These are phyloP conservation scores for Pinctada fucata DNA, from an alignment of 2,888 invertebrate genomes.

Conservation along the genomic window DNA sequence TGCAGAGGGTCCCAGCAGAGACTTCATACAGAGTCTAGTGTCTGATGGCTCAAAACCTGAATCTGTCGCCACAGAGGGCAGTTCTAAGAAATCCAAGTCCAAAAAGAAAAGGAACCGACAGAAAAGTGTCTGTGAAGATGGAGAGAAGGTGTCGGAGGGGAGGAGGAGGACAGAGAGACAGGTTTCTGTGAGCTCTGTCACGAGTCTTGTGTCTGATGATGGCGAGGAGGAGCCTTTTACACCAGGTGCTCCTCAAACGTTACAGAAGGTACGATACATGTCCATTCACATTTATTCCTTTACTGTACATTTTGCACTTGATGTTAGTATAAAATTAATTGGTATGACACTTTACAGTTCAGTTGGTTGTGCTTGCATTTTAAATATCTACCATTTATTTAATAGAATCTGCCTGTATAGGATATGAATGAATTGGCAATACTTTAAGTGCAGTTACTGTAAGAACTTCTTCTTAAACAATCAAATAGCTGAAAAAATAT, in stretches of 20 bases:
- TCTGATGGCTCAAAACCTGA: slow-evolving; percentile 36
- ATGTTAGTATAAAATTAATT: too few relatives aligned
- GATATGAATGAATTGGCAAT: too few relatives aligned
- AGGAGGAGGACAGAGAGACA: slow-evolving; percentile 48
- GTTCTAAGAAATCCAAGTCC: slow-evolving; percentile 53
- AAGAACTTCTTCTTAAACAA: too few relatives aligned
- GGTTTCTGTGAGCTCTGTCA: slow-evolving; percentile 64
- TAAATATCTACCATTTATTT: too few relatives aligned
- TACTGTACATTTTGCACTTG: too few relatives aligned
- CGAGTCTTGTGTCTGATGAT: slow-evolving; percentile 60
- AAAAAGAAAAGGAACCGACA: slow-evolving; percentile 59
- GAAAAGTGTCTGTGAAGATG: slow-evolving; percentile 59
- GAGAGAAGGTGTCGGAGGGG: slow-evolving; percentile 36
- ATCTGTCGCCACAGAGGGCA: slow-evolving; percentile 26
- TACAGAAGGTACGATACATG: too few relatives aligned
- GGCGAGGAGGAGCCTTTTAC: slow-evolving; percentile 26
- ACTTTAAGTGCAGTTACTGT: too few relatives aligned
- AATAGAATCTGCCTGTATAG: too few relatives aligned
- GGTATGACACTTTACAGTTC: too few relatives aligned
- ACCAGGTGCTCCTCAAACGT: slow-evolving; percentile 21
- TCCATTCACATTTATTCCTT: too few relatives aligned
- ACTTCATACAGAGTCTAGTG: slow-evolving; percentile 63
- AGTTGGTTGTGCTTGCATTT: too few relatives aligned
- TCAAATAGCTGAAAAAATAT: too few relatives aligned
- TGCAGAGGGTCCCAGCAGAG: slow-evolving; percentile 61